Conservation (phyloP, 2,113 vertebrate genomes). For the Clarias gariepinus region DNA sequence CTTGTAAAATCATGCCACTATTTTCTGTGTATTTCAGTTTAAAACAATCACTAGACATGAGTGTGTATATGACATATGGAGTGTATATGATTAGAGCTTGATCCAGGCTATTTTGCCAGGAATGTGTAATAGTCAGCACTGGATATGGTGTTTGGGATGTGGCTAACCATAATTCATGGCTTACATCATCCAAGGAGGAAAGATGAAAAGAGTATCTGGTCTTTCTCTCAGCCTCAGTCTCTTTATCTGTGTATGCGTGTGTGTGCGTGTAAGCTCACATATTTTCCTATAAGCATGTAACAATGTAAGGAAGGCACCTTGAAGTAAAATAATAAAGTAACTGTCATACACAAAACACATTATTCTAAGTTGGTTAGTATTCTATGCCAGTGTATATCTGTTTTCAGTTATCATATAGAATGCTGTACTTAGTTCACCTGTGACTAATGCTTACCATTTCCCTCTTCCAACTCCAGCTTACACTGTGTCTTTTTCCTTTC, state of each 20-base stretch:
- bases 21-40: slow-evolving; percentile 54
- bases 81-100: slow-evolving; percentile 55
- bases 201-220: slow-evolving; percentile 17
- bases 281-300: background rate
- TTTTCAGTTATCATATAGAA: background rate
- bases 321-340: background rate
- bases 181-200: slow-evolving; percentile 52
- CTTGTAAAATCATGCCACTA: slow-evolving; percentile 54
- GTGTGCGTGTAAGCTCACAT: background rate
- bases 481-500: slow-evolving; percentile 52
- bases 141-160: slow-evolving; percentile 50
- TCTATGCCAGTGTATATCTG: background rate
- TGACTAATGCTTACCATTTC: slow-evolving; percentile 54
- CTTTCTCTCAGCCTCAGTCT: background rate
- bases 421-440: slow-evolving; percentile 47
- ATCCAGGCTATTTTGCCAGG: slow-evolving; percentile 55
- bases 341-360: background rate
- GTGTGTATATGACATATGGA: too few species aligned
- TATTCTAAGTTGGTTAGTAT: background rate
- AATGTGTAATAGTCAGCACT: slow-evolving; percentile 58
- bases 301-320: background rate
- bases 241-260: background rate
- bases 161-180: slow-evolving; percentile 57
- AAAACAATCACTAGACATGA: slow-evolving; percentile 61
- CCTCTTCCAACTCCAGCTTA: slow-evolving; percentile 60